phyloP scores from a whole-genome alignment of 2,888 invertebrate genomes.

The Leucozona laternaria region DNA sequence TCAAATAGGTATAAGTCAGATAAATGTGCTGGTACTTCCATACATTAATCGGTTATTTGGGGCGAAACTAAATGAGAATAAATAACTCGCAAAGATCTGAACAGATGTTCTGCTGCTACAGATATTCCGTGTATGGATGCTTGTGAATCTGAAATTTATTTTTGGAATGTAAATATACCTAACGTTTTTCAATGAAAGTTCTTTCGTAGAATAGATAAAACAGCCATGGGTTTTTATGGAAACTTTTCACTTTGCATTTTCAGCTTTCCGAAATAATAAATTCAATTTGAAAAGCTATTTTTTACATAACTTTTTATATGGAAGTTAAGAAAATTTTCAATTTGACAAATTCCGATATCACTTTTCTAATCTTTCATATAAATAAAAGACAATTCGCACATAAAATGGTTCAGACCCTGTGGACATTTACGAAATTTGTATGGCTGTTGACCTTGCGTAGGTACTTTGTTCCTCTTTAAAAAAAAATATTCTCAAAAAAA shows the following conservation, averaged over 20 bases:
- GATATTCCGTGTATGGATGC: no score
- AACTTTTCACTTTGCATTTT: background rate
- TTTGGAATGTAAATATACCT: background rate
- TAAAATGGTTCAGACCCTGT: no score
- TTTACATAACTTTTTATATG: no score
- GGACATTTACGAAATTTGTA: no score
- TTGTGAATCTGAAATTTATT: slow-evolving; percentile 8
- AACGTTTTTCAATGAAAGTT: background rate
- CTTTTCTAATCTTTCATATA: no score
- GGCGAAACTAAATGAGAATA: slow-evolving; percentile 14
- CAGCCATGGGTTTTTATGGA: background rate
- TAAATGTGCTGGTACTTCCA: background rate
- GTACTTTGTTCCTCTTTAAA: no score
- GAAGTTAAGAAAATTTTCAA: no score
- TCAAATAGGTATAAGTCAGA: slow-evolving; percentile 21
- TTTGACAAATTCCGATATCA: no score
- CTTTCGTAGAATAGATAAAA: background rate
- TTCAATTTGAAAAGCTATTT: background rate
- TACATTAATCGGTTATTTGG: slow-evolving; percentile 27
- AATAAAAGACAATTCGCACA: no score
- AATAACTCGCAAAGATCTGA: slow-evolving; percentile 13
- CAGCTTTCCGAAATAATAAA: background rate
- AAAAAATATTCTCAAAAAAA: no score
- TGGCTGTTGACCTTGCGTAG: no score
- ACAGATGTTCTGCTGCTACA: no score